These are phyloP conservation scores for Cyanocitta stelleri DNA, from an alignment of 2,113 vertebrate species.

Conservation along the genomic window DNA sequence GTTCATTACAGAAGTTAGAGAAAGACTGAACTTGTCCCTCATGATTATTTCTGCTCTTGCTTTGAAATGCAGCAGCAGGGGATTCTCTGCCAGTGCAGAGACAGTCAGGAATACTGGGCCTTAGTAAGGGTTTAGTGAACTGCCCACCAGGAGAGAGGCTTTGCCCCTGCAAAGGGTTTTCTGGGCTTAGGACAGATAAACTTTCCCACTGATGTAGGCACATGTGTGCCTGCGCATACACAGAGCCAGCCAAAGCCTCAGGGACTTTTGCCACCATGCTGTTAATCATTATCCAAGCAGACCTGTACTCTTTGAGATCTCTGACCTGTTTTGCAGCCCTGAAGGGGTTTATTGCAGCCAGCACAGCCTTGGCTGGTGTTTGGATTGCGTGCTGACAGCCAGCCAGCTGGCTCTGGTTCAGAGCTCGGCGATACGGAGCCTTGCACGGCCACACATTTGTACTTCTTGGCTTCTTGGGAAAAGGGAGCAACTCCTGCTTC, in stretches of 20 bases:
- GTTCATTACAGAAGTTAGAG: background rate
- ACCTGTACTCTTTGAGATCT: slow-evolving; percentile 54
- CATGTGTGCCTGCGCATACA: background rate
- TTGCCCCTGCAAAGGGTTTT: background rate
- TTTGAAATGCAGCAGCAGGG: background rate
- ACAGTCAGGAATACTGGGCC: background rate
- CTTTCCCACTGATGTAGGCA: background rate
- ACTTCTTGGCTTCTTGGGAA: slow-evolving; percentile 18
- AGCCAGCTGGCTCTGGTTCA: slow-evolving; percentile 54
- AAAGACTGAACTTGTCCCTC: background rate
- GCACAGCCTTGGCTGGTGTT: slow-evolving; percentile 65
- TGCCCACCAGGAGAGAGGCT: background rate
- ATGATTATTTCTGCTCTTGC: background rate
- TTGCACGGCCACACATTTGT: background rate
- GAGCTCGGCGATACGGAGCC: background rate
- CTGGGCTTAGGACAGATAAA: slow-evolving; percentile 40
- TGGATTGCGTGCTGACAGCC: slow-evolving; percentile 53
- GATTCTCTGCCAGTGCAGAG: background rate
- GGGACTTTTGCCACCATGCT: slow-evolving; percentile 33
- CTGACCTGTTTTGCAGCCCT: slow-evolving; percentile 61
- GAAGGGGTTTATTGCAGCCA: slow-evolving; percentile 62
- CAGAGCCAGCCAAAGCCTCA: background rate
- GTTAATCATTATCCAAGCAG: slow-evolving; percentile 74
- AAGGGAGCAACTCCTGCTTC: background rate
- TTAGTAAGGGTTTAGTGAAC: background rate